Conservation (phyloP, 2,797 vertebrate genomes). For the Pteropus rufus region DNA sequence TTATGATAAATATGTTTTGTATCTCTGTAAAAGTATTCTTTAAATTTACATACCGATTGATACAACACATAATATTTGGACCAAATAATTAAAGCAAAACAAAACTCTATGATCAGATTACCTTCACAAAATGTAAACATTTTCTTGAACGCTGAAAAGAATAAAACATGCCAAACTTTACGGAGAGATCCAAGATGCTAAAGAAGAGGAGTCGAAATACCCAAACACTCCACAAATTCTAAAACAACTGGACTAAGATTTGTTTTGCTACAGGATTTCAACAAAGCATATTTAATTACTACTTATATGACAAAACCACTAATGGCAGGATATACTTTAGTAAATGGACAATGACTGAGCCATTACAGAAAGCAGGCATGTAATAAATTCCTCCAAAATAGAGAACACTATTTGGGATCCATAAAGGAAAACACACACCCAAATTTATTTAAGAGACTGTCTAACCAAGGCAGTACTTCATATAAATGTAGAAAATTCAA, state of each 20-base stretch:
- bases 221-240: constrained; percentile 56
- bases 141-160: constrained; percentile 77
- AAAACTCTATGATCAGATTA: constrained; percentile 74
- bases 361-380: constrained; percentile 59
- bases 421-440: neutral
- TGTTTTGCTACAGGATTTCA: constrained; percentile 62
- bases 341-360: constrained; percentile 61
- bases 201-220: neutral
- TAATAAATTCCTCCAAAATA: neutral
- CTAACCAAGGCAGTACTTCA: neutral
- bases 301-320: constrained; percentile 64
- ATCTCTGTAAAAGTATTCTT: neutral
- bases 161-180: constrained; percentile 71
- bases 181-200: constrained; percentile 1
- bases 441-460: neutral
- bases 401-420: neutral
- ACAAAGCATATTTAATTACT: constrained; percentile 65
- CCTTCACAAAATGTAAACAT: constrained; percentile 78
- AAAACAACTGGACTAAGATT: constrained; percentile 46
- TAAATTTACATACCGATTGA: constrained; percentile 10
- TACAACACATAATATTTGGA: neutral
- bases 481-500: neutral
- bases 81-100: neutral
- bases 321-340: constrained; percentile 80
- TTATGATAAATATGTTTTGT: neutral